Percentiles rank a stretch among this genome's conserved stretches.
Conservation (phyloP, 2,888 invertebrate species). For the Pterobdella sp. region DNA sequence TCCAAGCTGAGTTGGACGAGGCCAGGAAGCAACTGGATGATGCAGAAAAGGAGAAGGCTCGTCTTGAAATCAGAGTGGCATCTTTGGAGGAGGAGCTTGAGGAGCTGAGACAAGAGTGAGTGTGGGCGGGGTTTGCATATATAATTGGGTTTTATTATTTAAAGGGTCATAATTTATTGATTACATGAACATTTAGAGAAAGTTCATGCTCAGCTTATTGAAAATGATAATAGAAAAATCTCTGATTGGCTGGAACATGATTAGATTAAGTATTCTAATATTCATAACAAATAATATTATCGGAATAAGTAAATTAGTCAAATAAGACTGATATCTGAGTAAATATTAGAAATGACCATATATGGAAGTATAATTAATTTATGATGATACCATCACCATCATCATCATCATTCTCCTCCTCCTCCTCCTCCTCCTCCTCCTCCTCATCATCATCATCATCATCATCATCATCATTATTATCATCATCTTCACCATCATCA, state of each 20-base stretch:
- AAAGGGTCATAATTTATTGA: no score
- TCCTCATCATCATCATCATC: background rate
- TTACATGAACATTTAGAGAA: no score
- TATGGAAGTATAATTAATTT: no score
- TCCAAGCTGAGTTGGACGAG: constrained; percentile 52
- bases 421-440: background rate
- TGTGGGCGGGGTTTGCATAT: background rate
- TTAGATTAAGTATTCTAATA: no score
- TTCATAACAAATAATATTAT: no score
- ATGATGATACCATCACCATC: background rate
- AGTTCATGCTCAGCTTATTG: no score
- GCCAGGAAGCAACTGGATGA: constrained; percentile 53
- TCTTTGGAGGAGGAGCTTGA: constrained; percentile 52
- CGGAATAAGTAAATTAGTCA: no score
- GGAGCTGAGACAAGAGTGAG: constrained; percentile 42
- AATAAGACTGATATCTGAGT: no score
- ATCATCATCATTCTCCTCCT: background rate
- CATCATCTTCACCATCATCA: background rate
- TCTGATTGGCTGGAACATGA: no score
- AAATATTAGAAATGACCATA: no score
- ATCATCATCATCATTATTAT: background rate
- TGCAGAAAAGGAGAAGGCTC: constrained; percentile 52
- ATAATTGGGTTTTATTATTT: background rate
- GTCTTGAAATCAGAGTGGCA: constrained; percentile 52
- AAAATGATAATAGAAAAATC: no score